Base-by-base conservation (phyloP, 1,140 invertebrate species). In the Wasmannia auropunctata region DNA sequence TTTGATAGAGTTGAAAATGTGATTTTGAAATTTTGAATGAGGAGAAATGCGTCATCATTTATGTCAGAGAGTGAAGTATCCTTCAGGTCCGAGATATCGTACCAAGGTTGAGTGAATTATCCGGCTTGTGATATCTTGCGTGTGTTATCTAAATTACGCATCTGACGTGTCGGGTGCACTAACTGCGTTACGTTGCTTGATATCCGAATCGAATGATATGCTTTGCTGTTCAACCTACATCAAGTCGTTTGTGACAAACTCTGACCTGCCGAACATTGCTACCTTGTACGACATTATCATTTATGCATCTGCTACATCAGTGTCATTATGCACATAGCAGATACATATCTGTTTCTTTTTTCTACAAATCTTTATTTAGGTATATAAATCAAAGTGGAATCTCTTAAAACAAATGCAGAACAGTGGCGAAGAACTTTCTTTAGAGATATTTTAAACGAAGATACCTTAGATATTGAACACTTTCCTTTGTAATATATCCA, bases 81-180 rank as follows among this genome's bases (percentile, higher is more conserved):
- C 40, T 83, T 72, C 43, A 58, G 37, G 51, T 81, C 37, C 67
- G 51, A 43, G 67, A 83, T 83, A 83, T 83, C 49, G 25, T 58
- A 54, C 67, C 67, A 72, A 72, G 67, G 79, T 54, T 83, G 65
- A 83, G 79, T 83, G 25, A 83, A 83, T 83, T 83, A 83, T 83
- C 67, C 67, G 25, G 65, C 67, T 58, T 83, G 79, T 46, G 46
- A 70, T 81, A 83, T 83, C 79, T 83, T 72, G 67, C 67, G 28
- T 43, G 51, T 58, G 69, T 83, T 83, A 83, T 83, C 79, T 83
- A 83, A 83, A 83, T 83, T 83, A 83, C 79, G 67, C 67, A 83
- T 72, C 79, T 83, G 79, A 83, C 69, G 65, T 83, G 79, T 72
- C 79, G 49, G 79, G 51, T 83, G 40, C 69, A 72, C 65, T 72